Base-by-base conservation (phyloP, 2,888 invertebrate species). In the Scrobipalpa costella region DNA sequence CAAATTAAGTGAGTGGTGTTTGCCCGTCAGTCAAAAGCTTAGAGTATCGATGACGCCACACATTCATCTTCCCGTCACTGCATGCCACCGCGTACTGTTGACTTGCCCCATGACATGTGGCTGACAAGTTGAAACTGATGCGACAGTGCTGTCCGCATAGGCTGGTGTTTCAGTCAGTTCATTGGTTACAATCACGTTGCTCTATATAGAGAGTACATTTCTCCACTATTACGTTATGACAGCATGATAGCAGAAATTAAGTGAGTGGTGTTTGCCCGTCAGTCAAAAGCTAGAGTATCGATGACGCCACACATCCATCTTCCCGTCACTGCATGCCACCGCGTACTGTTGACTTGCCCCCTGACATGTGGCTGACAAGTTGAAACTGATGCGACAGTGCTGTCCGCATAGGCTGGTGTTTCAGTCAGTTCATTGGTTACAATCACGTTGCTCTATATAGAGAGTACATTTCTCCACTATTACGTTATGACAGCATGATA, bases 261-360 rank as follows among this genome's bases (percentile, higher is more conserved):
- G 17, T 13, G 21, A 55, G 27, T n/a, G 33, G 15, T 21, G 9
- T 27, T 33, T 9, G 33, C n/a, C 57, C 34, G 34, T 34, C 57
- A 57, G 15, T 57, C 34, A 57, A 27, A 7, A 21, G 57, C 21
- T 13, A 34, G 34, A 33, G 57, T 57, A 57, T 34, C 34, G 33
- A 57, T 57, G 57, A 57, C 57, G 33, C 8, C n/a, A 17, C 15
- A 34, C 57, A 57, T 57, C 57, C 33, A 34, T 57, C 57, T 34
- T 33, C 34, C 34, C 13, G 8, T 47, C 47, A 15, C 47, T 2
- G 47, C 47, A 7, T 7, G n/a, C 9, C 55, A 19, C 13, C 17
- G 17, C n/a, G n/a, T n/a, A n/a, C n/a, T 57, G 34, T 36, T 57
- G 57, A 57, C n/a, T 36, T 17, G 17, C 34, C 33, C 17, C 17